Base-by-base conservation (phyloP, 2,888 invertebrate genomes). In the Lapara coniferarum region DNA sequence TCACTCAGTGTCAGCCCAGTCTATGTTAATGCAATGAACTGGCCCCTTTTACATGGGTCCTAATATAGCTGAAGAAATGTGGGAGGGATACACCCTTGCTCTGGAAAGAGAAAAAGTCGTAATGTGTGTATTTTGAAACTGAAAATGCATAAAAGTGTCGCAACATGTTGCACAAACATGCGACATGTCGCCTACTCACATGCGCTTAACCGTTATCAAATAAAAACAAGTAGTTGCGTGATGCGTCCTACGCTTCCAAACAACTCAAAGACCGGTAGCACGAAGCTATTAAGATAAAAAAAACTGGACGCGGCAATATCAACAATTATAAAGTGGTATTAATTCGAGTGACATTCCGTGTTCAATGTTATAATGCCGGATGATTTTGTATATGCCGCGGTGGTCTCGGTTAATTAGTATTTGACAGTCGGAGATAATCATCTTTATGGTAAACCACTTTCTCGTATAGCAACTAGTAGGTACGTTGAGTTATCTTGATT, bases 301-400 rank as follows among this genome's bases (percentile, higher is more conserved):
- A 78, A 72, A 69, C 77, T 67, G 76, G 74, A 77, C 70, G 74
- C 73, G 74, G 74, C 69, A 70, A 72, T 76, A 77, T 76, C 69
- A 72, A 75, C 75, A 68, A 37, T 56, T 37, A 66, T 66, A 76
- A 79, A 80, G 77, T 73, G 73, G 80, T 77, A 84, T 82, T 82
- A 85, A 83, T 80, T 76, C 78, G 78, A 92, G 90, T 91, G 89
- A 85, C 90, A 91, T 92, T 91, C 89, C 91, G 74, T 90, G 91
- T 53, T n/a, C 37, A 13, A 55, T 57, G 30, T 57, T 37, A 63
- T 49, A 63, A 63, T 46, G 57, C 19, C 13, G 46, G 19, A 49
- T 19, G 19, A 19, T 46, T 63, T 49, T 49, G 49, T 19, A 59
- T n/a, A 55, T 55, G 55, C 19, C 19, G 19, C 57, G 57, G 46